These are phyloP conservation scores for Contarinia nasturtii DNA, from an alignment of 1,140 invertebrate species.

Conservation along the genomic window DNA sequence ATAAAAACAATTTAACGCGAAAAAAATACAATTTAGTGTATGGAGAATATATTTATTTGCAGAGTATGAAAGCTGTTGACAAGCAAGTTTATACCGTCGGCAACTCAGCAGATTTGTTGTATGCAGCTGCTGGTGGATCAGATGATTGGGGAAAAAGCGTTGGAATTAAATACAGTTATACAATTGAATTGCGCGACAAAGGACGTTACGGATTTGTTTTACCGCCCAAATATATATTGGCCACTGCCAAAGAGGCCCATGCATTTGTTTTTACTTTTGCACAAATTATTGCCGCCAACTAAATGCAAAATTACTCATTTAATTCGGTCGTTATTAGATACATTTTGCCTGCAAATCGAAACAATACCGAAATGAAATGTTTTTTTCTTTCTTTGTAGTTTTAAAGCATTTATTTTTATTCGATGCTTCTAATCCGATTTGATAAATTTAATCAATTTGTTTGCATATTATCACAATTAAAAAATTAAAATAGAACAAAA, in stretches of 20 bases:
- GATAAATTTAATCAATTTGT: too few species aligned
- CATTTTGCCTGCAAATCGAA: too few species aligned
- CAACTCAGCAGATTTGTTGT: conserved; percentile 49
- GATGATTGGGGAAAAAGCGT: conserved; percentile 82
- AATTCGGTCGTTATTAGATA: too few species aligned
- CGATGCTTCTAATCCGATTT: too few species aligned
- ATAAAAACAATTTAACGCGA: conserved; percentile 2
- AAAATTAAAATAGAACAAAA: too few species aligned
- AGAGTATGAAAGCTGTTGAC: conserved; percentile 44
- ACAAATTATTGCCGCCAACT: too few species aligned
- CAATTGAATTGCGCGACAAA: conserved; percentile 72
- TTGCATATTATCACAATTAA: too few species aligned
- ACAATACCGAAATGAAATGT: too few species aligned
- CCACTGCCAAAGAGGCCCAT: conserved; percentile 64
- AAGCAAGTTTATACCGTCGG: conserved; percentile 56
- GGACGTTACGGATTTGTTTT: conserved; percentile 79
- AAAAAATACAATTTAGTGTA: background rate
- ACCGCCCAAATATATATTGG: conserved; percentile 59
- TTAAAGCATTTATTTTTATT: too few species aligned
- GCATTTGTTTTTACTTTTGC: conserved; percentile 55
- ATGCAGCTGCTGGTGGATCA: conserved; percentile 62
- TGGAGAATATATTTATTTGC: conserved; percentile 6
- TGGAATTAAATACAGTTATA: conserved; percentile 73
- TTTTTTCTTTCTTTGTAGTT: too few species aligned
- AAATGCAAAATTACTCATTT: too few species aligned